A percentile compares a stretch with the other conserved stretches of the same genome.
Conservation (phyloP, 2,113 vertebrate genomes). For the Triplophysa siluroides region DNA sequence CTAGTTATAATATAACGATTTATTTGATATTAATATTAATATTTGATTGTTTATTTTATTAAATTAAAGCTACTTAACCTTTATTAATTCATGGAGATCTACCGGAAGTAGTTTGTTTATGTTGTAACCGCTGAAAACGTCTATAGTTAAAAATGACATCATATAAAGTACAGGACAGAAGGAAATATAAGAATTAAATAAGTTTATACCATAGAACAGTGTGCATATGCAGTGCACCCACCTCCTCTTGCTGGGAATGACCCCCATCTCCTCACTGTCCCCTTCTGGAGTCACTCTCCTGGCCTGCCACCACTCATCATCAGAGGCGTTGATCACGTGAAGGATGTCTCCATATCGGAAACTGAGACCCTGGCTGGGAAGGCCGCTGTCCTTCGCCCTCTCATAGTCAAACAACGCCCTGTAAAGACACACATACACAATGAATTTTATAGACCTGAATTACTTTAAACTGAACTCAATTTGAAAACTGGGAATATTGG, state of each 20-base stretch:
- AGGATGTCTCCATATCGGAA: slow-evolving; percentile 95
- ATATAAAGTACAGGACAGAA: slow-evolving; percentile 1
- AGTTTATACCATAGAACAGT: too few species aligned
- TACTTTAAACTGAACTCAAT: not conserved
- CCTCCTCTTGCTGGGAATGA: slow-evolving; percentile 96
- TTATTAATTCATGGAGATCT: too few species aligned
- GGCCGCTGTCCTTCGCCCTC: slow-evolving; percentile 92
- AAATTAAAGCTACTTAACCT: too few species aligned
- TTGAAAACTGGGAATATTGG: too few species aligned
- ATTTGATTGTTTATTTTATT: too few species aligned
- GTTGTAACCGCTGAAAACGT: too few species aligned
- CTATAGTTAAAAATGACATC: too few species aligned
- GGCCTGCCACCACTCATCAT: slow-evolving; percentile 98
- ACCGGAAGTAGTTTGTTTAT: too few species aligned
- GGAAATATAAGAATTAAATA: not conserved
- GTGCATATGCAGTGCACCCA: slow-evolving; percentile 59
- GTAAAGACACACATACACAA: slow-evolving; percentile 33
- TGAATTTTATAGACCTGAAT: slow-evolving; percentile 12
- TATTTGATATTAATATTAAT: too few species aligned
- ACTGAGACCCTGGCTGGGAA: slow-evolving; percentile 96
- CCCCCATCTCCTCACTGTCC: slow-evolving; percentile 97
- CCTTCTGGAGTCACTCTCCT: slow-evolving; percentile 87
- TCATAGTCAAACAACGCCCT: slow-evolving; percentile 98
- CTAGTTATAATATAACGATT: too few species aligned
- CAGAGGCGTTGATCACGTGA: slow-evolving; percentile 94